Percentiles rank a stretch among this genome's conserved stretches.
These are phyloP conservation scores for Pteria penguin DNA, from an alignment of 2,888 invertebrate species.

Conservation along the genomic window DNA sequence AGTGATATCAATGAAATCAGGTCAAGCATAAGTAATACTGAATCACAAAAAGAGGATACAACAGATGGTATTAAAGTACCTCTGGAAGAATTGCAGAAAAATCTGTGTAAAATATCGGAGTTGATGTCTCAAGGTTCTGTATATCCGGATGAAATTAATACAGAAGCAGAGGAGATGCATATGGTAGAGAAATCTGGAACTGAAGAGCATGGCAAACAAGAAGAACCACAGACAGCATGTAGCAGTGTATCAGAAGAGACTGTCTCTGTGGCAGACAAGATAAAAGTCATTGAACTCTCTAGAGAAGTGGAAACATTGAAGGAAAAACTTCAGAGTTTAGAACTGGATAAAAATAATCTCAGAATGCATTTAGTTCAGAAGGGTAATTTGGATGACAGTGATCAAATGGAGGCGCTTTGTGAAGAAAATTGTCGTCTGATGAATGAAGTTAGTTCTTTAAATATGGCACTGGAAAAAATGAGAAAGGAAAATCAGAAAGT, in stretches of 20 bases:
- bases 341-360: constrained; percentile 11
- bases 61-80: neutral
- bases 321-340: constrained; percentile 3
- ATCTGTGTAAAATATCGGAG: neutral
- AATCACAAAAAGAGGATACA: neutral
- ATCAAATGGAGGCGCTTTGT: neutral
- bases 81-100: constrained; percentile 8
- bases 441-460: constrained; percentile 32
- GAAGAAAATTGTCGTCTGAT: constrained; percentile 26
- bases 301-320: neutral
- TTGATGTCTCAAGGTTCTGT: neutral
- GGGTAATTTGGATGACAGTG: neutral
- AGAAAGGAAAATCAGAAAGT: neutral
- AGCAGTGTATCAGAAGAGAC: neutral
- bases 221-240: neutral
- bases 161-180: neutral
- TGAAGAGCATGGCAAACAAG: neutral
- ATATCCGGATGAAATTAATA: neutral
- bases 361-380: neutral
- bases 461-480: constrained; percentile 31
- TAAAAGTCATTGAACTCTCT: constrained; percentile 7
- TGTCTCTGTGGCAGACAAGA: neutral
- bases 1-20: constrained; percentile 8
- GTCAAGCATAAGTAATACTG: neutral
- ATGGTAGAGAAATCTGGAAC: neutral